Base-by-base conservation (phyloP, 1,140 invertebrate genomes). In the Procambarus clarkii region DNA sequence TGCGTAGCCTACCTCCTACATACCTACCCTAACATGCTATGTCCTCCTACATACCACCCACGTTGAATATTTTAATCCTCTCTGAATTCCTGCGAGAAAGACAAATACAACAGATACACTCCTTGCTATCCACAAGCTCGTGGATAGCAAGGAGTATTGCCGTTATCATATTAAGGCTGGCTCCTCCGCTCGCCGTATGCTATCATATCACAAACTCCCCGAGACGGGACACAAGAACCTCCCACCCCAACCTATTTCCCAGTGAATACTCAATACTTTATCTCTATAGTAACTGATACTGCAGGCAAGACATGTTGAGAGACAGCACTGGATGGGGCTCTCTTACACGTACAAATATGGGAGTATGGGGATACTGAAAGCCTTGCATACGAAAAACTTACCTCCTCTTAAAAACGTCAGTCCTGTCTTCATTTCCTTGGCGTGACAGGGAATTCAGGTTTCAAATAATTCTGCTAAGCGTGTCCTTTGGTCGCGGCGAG, bases 281-380 rank as follows among this genome's bases (percentile, higher is more conserved):
- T 9, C 69, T 74, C 34, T 9, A 34, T 74, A 7, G 21, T 1
- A 7, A 74, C 69, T 21, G 69, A 8, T 24, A n/a, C 69, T 0
- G 1, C 69, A 24, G 69, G 24, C 69, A 74, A 74, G 7, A 21
- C 5, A 34, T 74, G 69, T 8, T n/a, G 7, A 24, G 7, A 74
- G 13, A 64, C 24, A 74, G 21, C 18, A 74, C 11, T 69, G 69
- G 69, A n/a, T 74, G 69, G 69, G 7, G 24, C 24, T 13, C n/a
- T 13, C n/a, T 74, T 34, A 74, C 24, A 74, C 24, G 69, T 74
- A 74, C 69, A 74, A 74, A 74, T 74, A 74, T 74, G 69, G 69
- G 69, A 7, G 69, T 24, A 74, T 24, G 21, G 15, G n/a, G 24
- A 21, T 7, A 9, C 7, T 4, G 24, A 74, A 34, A 7, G 69